Percentiles rank a stretch among this genome's conserved stretches.
Evolutionary conservation across 1,140 invertebrate species (phyloP).

Genomic region (Cryptotermes secundus): DNA sequence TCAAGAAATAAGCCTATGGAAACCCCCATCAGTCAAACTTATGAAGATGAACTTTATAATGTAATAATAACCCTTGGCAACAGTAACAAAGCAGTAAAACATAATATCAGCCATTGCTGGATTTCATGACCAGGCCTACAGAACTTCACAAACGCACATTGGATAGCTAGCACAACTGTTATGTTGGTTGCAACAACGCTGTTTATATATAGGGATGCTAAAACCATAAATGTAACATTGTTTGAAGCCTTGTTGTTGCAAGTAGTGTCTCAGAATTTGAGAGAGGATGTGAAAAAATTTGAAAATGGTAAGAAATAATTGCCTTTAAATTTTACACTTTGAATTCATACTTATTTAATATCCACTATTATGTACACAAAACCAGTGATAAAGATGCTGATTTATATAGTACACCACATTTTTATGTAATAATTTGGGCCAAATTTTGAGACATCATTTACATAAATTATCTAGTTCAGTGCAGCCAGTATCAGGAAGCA

Average conservation of each 20-base stretch:
- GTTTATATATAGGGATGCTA: neutral
- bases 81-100: too few species aligned
- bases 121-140: neutral
- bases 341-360: neutral
- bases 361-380: neutral
- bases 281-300: neutral
- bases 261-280: slow-evolving; percentile 1
- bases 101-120: neutral
- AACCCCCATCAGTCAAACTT: neutral
- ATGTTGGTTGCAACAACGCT: neutral
- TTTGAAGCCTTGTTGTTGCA: neutral
- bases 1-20: too few species aligned
- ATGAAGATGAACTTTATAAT: neutral
- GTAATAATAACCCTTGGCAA: neutral
- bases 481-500: neutral
- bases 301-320: slow-evolving; percentile 5
- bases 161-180: neutral
- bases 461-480: neutral
- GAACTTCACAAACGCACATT: neutral
- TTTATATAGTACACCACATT: slow-evolving; percentile 8
- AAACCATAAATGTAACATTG: neutral
- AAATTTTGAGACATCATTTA: slow-evolving; percentile 3
- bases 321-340: slow-evolving; percentile 15
- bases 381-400: neutral
- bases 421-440: slow-evolving; percentile 9